Evolutionary conservation across 2,113 vertebrate genomes (phyloP).

Genomic region (Pluvialis apricaria): DNA sequence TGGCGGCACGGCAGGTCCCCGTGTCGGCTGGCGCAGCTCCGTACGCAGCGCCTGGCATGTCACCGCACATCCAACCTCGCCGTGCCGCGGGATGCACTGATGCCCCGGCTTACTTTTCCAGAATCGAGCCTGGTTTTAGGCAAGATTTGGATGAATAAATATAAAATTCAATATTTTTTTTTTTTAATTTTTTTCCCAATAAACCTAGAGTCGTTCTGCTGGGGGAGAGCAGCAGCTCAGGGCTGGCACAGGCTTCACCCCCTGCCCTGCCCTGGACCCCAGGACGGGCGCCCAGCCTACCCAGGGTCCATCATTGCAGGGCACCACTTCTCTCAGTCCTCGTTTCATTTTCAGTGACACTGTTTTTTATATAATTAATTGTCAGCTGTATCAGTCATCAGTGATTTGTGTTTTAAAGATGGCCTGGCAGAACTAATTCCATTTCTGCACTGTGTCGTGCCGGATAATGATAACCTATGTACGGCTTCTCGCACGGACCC

Average conservation of each 20-base stretch:
- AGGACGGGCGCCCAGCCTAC: not conserved
- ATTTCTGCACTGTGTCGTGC: not conserved
- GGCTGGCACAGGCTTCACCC: not conserved
- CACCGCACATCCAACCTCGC: accelerated
- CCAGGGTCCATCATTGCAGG: not conserved
- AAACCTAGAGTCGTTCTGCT: accelerated
- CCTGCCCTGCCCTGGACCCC: accelerated
- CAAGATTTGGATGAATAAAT: not conserved
- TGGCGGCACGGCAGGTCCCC: not conserved
- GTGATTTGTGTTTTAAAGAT: slow-evolving; percentile 25
- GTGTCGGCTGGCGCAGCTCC: not conserved
- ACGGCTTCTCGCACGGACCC: slow-evolving; percentile 3
- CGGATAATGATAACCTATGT: slow-evolving; percentile 18
- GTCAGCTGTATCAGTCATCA: not conserved
- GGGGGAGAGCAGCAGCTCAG: not conserved
- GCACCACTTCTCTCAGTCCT: not conserved
- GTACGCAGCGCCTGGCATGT: accelerated
- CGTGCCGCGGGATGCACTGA: accelerated
- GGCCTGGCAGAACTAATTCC: slow-evolving; percentile 43
- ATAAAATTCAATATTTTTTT: not conserved
- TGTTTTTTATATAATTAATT: not conserved
- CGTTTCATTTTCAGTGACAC: accelerated
- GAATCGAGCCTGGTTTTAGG: not conserved
- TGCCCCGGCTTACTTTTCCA: not conserved
- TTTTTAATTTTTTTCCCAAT: not conserved